Evolutionary conservation across 2,113 vertebrate genomes (phyloP).

Genomic region (Ondatra zibethicus): DNA sequence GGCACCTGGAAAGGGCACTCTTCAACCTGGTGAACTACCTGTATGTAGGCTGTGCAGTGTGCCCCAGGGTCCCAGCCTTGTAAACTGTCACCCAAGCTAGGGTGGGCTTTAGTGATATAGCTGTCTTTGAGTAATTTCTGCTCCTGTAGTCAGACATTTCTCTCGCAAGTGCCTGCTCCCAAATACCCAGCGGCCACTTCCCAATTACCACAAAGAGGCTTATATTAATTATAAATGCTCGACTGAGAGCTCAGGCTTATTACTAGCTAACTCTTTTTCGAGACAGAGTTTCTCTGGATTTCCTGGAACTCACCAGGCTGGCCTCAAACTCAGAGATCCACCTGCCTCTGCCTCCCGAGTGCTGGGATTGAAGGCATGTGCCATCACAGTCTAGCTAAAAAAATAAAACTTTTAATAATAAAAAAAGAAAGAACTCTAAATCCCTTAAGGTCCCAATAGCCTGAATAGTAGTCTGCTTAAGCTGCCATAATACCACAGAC

Average conservation of each 20-base stretch:
- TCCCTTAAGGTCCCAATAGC: not conserved
- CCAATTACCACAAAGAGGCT: no score
- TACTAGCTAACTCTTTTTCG: no score
- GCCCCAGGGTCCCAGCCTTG: not conserved
- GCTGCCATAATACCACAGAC: not conserved
- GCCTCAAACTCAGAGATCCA: not conserved
- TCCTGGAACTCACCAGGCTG: not conserved
- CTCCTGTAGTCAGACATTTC: no score
- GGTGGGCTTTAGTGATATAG: not conserved
- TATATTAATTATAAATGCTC: no score
- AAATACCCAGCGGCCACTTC: no score
- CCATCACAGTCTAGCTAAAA: no score
- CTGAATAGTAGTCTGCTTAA: not conserved
- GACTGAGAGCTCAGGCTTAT: no score
- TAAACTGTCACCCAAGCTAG: not conserved
- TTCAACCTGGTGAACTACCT: not conserved
- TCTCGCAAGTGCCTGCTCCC: no score
- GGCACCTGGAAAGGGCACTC: not conserved
- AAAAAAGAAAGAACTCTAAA: not conserved
- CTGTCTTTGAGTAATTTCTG: not conserved
- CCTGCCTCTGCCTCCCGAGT: not conserved
- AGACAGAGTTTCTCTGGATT: not conserved
- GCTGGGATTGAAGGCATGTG: not conserved
- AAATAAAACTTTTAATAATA: not conserved
- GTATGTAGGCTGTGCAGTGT: not conserved